Conservation (phyloP, 2,797 vertebrate genomes). For the Phalanger gymnotis region DNA sequence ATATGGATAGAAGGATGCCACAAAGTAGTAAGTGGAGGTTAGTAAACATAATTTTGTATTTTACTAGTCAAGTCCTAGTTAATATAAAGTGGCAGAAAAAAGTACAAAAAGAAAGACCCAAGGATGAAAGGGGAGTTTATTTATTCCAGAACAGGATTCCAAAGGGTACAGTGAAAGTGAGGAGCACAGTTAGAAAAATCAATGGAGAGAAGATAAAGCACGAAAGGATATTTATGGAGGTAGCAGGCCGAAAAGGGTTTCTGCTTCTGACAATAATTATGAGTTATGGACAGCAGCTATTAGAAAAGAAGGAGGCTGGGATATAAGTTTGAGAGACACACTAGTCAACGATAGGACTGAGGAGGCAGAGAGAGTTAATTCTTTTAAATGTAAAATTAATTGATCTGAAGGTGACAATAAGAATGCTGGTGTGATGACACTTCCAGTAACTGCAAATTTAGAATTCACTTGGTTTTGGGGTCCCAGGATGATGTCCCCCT, state of each 20-base stretch:
- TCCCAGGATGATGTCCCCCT: too few species aligned
- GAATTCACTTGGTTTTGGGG: too few species aligned
- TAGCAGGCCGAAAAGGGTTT: neutral
- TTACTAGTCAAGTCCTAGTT: neutral
- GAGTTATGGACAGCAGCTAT: neutral
- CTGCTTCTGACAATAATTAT: neutral
- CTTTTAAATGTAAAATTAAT: too few species aligned
- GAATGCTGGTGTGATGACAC: too few species aligned
- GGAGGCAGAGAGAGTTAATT: neutral
- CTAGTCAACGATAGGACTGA: neutral
- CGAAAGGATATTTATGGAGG: neutral
- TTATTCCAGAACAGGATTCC: neutral
- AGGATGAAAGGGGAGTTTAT: neutral
- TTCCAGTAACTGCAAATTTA: too few species aligned
- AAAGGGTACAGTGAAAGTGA: neutral
- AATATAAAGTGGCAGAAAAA: neutral
- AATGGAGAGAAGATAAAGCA: neutral
- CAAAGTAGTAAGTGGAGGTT: neutral
- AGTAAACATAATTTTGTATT: neutral
- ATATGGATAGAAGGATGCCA: neutral
- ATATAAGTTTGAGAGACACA: neutral
- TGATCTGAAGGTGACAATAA: too few species aligned
- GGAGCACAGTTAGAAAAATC: neutral
- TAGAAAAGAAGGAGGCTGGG: neutral
- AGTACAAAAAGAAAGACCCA: neutral